phyloP scores from a whole-genome alignment of 2,888 invertebrate species.

The Scaptomyza polygonia region DNA sequence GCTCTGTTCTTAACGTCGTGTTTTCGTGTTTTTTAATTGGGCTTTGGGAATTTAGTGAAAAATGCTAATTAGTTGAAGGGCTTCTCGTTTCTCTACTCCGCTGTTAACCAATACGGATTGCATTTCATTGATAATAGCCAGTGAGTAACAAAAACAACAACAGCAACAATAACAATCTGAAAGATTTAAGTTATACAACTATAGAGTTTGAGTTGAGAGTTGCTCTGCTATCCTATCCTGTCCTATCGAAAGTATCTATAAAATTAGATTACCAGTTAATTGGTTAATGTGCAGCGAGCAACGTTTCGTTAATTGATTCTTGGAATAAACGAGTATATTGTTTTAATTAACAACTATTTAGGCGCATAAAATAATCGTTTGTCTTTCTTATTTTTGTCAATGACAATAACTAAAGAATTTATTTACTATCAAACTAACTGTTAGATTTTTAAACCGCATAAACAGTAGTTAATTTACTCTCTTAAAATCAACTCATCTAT shows the following conservation, averaged over 20 bases:
- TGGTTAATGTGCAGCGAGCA: conserved; percentile 80
- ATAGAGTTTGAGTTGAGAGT: conserved; percentile 8
- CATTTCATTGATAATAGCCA: conserved; percentile 76
- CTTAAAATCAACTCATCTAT: not conserved
- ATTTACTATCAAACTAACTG: conserved; percentile 4
- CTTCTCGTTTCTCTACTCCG: conserved; percentile 9
- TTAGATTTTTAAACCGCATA: conserved; percentile 27
- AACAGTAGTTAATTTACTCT: conserved; percentile 45
- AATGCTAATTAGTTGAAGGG: conserved; percentile 83
- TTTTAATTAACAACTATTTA: conserved; percentile 80
- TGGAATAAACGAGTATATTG: conserved; percentile 60
- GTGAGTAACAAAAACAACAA: conserved; percentile 30
- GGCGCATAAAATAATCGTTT: conserved; percentile 70
- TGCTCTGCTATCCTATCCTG: conserved; percentile 2
- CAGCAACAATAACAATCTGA: conserved; percentile 40
- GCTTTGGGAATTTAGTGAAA: conserved; percentile 82
- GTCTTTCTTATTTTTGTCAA: conserved; percentile 48
- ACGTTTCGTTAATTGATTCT: conserved; percentile 79
- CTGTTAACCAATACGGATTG: conserved; percentile 56
- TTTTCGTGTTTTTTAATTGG: conserved; percentile 83
- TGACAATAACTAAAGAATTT: conserved; percentile 13
- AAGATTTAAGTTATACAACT: conserved; percentile 57
- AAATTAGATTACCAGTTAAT: conserved; percentile 81
- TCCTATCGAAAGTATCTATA: conserved; percentile 65
- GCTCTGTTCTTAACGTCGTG: conserved; percentile 81